A percentile compares a stretch with the other conserved stretches of the same genome.
These are phyloP conservation scores for Apantesis nais DNA, from an alignment of 2,888 invertebrate genomes.

Conservation along the genomic window DNA sequence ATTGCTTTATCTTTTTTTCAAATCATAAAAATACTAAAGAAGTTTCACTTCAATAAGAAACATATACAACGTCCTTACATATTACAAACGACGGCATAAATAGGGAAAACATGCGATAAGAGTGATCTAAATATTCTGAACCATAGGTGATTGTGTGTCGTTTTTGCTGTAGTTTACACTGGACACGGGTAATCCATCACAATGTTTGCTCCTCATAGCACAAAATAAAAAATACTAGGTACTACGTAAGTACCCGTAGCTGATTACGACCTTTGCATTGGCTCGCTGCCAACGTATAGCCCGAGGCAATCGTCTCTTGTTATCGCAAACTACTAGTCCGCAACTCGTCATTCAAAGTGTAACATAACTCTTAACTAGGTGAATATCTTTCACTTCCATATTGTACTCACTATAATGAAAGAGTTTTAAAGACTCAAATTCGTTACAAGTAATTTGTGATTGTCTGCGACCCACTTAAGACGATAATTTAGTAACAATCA, in stretches of 20 bases:
- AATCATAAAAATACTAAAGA: too few species aligned
- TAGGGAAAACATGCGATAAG: neutral
- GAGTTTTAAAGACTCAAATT: slow-evolving; percentile 44
- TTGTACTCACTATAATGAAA: slow-evolving; percentile 28
- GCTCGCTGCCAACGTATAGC: slow-evolving; percentile 25
- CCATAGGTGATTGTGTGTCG: slow-evolving; percentile 30
- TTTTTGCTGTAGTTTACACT: slow-evolving; percentile 59
- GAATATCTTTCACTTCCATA: slow-evolving; percentile 30
- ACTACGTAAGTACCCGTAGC: slow-evolving; percentile 47
- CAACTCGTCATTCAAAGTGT: slow-evolving; percentile 15
- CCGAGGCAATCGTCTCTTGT: slow-evolving; percentile 41
- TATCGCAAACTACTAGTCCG: slow-evolving; percentile 25
- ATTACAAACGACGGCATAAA: slow-evolving; percentile 1
- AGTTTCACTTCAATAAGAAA: neutral
- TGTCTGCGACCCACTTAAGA: slow-evolving; percentile 59
- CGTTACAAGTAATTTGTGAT: slow-evolving; percentile 51
- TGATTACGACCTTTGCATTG: slow-evolving; percentile 47
- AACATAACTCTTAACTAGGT: slow-evolving; percentile 20
- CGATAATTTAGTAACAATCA: slow-evolving; percentile 59
- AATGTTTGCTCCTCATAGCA: slow-evolving; percentile 53
- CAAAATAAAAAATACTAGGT: slow-evolving; percentile 21
- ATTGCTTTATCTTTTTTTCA: too few species aligned
- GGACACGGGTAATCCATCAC: slow-evolving; percentile 69
- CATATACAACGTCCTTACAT: neutral
- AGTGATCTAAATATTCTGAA: slow-evolving; percentile 27